Evolutionary conservation across 2,113 vertebrate species (phyloP), one percentile per base, ranked within the genome.

Genomic region (Fregetta grallaria): DNA sequence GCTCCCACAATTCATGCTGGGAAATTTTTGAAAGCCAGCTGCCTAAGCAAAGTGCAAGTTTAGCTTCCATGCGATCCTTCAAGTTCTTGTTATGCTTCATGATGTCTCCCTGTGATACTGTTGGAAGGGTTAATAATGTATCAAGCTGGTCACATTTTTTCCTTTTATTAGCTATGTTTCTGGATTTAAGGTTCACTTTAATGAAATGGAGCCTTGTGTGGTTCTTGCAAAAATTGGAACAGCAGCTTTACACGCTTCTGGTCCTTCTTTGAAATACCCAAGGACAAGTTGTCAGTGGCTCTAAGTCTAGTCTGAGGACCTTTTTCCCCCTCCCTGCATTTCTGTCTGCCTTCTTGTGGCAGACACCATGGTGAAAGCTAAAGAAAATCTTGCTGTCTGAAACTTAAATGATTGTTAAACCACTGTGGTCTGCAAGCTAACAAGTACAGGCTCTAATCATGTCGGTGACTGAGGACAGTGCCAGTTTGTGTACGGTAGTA

Each of bases 401-500:
- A 26, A 7, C 23, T 34, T 34, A 15, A 44, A 34, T 74, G 89
- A 13, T 27, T 50, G 38, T 81, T 50, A 16, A 40, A 47, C 10
- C 2, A 1, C 34, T 20, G 47, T 45, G 82, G 21, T 77, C 19
- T 80, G 88, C 68, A 36, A 42, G 38, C 63, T 77, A 40, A 27
- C 38, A 26, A 55, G 22, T 11, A 15, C 15, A 50, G 45, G 7
- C 42, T 87, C 40, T 25, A 7, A 0, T n/a, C 13, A 0, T 34
- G 47, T 27, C 66, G 55, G 45, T 40, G 89, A 23, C 27, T 22
- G 87, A 70, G 70, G 62, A 22, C 30, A 2, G 40, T 7, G 5
- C 42, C 63, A 22, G 0, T 52, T 17, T 62, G 34, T 42, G 21
- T 22, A 2, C 1, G 4, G 70, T 20, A 32, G 15, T 8, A 29